Base-by-base conservation (phyloP, 2,797 vertebrate genomes). In the Pseudocheirus occidentalis region DNA sequence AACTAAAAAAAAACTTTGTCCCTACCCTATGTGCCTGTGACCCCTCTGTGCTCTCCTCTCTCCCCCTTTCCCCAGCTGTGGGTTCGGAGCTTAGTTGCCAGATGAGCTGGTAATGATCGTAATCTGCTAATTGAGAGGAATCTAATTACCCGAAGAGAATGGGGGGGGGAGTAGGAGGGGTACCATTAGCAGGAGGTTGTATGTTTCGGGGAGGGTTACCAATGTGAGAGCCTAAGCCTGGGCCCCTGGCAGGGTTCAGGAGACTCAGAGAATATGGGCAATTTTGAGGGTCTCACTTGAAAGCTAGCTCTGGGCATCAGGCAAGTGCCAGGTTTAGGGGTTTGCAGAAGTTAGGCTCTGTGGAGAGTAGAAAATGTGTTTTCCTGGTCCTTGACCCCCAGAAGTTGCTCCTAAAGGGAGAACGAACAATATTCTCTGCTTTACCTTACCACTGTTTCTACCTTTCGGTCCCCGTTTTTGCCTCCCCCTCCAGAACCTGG, bases 41-140 rank as follows among this genome's bases (percentile, higher is more conserved):
- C 97, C 97, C 96, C 92, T 62, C 0, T 7, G 89, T 97, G 95
- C 95, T 94, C 97, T 96, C 97, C 87, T 90, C 91, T 96, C 91
- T 66, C 73, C 95, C 73, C 94, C 58, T 90, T 91, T 96, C 90
- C 96, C 95, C 97, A 97, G 96, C 97, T 98, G 97, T 96, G 96
- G 94, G 95, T 98, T 91, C 95, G 0, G 87, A 96, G 97, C 92
- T 92, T 94, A 91, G 97, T 96, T 98, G 97, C 98, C 97, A 98
- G 98, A 97, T 97, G 97, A 98, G 98, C 96, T 97, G 96, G 97
- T 98, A 98, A 98, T 98, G 97, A 98, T 98, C 94, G 94, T 97
- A 98, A 98, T 98, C 98, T 97, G 97, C 98, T 98, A 98, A 98
- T 98, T 98, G 98, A 98, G 98, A 98, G 96, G 98, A 98, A 98